phyloP scores from a whole-genome alignment of 2,888 invertebrate genomes.

The Volucella inanis region DNA sequence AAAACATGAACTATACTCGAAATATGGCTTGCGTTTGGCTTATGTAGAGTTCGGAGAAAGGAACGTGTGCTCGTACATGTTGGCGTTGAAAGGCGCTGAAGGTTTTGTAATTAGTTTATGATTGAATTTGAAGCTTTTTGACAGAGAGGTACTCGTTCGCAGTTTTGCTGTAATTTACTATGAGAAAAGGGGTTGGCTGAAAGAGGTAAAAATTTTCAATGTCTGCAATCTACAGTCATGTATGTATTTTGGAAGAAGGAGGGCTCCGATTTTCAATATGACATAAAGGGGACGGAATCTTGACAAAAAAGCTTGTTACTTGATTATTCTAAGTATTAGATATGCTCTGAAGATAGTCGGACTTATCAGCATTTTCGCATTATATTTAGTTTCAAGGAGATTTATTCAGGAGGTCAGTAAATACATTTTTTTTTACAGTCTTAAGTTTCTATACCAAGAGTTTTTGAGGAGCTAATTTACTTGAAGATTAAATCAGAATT shows the following conservation, averaged over 20 bases:
- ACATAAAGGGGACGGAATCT: too few relatives aligned
- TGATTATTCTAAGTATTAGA: too few relatives aligned
- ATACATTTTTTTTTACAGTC: too few relatives aligned
- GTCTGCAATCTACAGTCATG: not conserved
- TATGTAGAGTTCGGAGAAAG: not conserved
- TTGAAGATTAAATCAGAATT: too few relatives aligned
- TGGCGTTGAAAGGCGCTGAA: constrained; percentile 15
- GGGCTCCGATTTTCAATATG: too few relatives aligned
- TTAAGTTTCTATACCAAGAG: too few relatives aligned
- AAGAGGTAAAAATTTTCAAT: not conserved
- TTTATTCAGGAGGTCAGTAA: too few relatives aligned
- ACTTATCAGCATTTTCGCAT: too few relatives aligned
- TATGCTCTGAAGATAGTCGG: too few relatives aligned
- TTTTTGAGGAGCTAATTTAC: too few relatives aligned
- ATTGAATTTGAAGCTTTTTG: constrained; percentile 51
- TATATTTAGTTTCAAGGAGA: too few relatives aligned
- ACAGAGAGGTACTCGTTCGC: constrained; percentile 12
- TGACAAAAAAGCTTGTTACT: too few relatives aligned
- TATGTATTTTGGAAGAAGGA: not conserved
- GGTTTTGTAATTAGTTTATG: constrained; percentile 31
- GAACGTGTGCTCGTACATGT: not conserved
- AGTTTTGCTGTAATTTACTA: not conserved
- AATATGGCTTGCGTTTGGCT: constrained; percentile 1
- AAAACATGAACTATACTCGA: not conserved
- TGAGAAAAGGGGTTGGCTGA: not conserved